Percentiles rank a stretch among this genome's conserved stretches.
These are phyloP conservation scores for Cabera pusaria DNA, from an alignment of 2,888 invertebrate genomes.

Conservation along the genomic window DNA sequence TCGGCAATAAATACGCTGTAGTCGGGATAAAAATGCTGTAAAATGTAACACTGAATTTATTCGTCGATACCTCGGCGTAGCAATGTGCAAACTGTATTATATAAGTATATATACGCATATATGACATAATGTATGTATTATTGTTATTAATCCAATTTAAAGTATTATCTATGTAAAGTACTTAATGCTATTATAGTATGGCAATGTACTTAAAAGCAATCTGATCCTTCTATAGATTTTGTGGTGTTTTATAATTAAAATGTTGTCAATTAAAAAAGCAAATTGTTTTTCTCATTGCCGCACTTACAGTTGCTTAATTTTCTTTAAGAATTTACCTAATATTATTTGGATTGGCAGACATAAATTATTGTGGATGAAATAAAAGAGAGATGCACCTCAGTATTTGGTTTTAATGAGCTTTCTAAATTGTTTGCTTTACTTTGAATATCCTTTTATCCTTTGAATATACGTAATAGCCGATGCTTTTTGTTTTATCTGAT, in stretches of 20 bases:
- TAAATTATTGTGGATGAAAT: constrained; percentile 40
- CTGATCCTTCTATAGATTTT: constrained; percentile 74
- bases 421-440: too few species aligned
- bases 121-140: constrained; percentile 68
- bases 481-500: too few species aligned
- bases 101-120: constrained; percentile 52
- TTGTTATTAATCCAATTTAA: constrained; percentile 75
- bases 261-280: constrained; percentile 76
- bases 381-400: constrained; percentile 40
- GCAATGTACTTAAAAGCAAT: constrained; percentile 79
- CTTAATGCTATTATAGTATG: constrained; percentile 67
- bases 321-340: constrained; percentile 24
- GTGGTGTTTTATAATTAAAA: constrained; percentile 84
- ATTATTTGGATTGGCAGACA: constrained; percentile 34
- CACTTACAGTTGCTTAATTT: constrained; percentile 29
- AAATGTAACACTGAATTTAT: constrained; percentile 23
- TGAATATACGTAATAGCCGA: too few species aligned
- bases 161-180: constrained; percentile 69
- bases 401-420: constrained; percentile 32
- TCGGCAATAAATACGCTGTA: too few species aligned
- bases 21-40: constrained; percentile 10
- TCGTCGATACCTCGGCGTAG: constrained; percentile 25
- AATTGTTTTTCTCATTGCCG: constrained; percentile 44
- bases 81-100: constrained; percentile 64
- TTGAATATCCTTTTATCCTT: too few species aligned